Conservation (phyloP, 2,888 invertebrate species). For the Rhagium mordax region DNA sequence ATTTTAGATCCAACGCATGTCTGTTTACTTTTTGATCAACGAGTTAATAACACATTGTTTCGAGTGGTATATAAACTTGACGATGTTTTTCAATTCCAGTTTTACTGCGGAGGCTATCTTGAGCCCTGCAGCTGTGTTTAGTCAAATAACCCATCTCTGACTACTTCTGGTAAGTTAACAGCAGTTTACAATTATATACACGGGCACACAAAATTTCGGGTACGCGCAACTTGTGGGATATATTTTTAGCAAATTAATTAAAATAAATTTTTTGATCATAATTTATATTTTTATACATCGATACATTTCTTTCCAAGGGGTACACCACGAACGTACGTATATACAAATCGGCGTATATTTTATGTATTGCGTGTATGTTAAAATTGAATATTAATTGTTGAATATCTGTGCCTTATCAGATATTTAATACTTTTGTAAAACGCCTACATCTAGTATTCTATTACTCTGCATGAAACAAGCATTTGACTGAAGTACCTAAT, state of each 20-base stretch:
- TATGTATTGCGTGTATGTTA: no score
- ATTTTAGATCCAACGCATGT: conserved; percentile 58
- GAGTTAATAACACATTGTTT: conserved; percentile 63
- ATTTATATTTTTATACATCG: no score
- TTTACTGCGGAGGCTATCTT: conserved; percentile 63
- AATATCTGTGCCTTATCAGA: background rate
- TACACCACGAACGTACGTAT: no score
- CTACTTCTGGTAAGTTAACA: conserved; percentile 58
- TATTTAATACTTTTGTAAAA: background rate
- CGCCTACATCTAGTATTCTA: background rate
- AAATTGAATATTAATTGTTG: no score
- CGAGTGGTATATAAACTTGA: conserved; percentile 62
- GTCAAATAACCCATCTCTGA: conserved; percentile 56
- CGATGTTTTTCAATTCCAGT: conserved; percentile 62
- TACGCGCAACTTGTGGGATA: no score
- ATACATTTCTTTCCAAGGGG: no score
- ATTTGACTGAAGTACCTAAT: background rate
- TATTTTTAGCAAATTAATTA: no score
- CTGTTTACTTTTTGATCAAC: conserved; percentile 64
- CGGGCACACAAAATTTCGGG: background rate
- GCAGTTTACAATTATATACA: background rate
- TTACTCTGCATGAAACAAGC: background rate
- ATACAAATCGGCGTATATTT: no score
- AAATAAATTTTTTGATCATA: no score
- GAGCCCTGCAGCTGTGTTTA: conserved; percentile 63